Conservation (phyloP, 2,113 vertebrate genomes). For the Egretta garzetta region DNA sequence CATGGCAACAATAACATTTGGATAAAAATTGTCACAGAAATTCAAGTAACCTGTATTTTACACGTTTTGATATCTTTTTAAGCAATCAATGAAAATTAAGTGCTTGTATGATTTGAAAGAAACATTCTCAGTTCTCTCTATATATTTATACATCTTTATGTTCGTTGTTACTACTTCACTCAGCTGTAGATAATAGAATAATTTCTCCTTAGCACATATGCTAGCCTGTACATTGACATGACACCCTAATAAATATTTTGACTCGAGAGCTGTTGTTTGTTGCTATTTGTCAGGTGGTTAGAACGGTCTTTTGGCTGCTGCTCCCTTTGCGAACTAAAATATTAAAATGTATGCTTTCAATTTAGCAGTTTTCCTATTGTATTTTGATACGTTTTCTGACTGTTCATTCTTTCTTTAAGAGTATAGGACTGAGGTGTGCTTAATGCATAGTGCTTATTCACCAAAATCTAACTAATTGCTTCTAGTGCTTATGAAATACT, state of each 20-base stretch:
- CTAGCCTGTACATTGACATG: slow-evolving; percentile 53
- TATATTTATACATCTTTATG: slow-evolving; percentile 3
- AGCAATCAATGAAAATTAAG: neutral
- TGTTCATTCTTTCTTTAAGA: neutral
- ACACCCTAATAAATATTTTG: slow-evolving; percentile 66
- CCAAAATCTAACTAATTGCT: neutral
- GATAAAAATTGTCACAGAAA: neutral
- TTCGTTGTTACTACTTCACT: neutral
- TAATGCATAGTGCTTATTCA: neutral
- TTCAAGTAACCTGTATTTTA: neutral
- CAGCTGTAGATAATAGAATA: slow-evolving; percentile 33
- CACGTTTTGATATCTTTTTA: neutral
- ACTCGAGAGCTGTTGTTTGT: slow-evolving; percentile 50
- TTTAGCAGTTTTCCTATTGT: neutral
- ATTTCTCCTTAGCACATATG: slow-evolving; percentile 52
- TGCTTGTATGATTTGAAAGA: neutral
- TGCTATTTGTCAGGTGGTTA: slow-evolving; percentile 58
- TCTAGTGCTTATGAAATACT: neutral
- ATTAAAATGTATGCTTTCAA: slow-evolving; percentile 52
- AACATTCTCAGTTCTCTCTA: neutral
- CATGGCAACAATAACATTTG: neutral
- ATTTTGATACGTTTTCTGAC: neutral
- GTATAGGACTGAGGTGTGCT: neutral
- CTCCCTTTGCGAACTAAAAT: neutral
- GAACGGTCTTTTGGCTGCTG: slow-evolving; percentile 54